phyloP scores from a whole-genome alignment of 2,888 invertebrate genomes.

The Aplocera efformata region DNA sequence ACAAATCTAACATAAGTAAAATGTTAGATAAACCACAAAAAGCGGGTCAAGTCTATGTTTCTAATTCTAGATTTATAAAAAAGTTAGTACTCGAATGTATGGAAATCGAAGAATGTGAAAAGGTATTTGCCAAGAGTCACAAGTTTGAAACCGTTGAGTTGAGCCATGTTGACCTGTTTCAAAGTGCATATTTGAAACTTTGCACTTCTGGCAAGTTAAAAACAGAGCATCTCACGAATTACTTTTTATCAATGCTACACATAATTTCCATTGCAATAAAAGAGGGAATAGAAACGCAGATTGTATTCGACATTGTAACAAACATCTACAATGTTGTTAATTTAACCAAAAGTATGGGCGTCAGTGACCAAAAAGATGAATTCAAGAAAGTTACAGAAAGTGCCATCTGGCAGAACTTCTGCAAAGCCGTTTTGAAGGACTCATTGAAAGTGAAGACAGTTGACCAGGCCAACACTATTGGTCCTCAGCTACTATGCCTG shows the following conservation, averaged over 20 bases:
- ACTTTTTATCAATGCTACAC: slow-evolving; percentile 78
- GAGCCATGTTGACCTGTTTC: slow-evolving; percentile 79
- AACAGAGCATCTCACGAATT: slow-evolving; percentile 70
- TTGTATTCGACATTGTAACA: slow-evolving; percentile 43
- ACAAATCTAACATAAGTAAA: slow-evolving; percentile 82
- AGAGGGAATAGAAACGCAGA: slow-evolving; percentile 47
- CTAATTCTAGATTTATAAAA: slow-evolving; percentile 79
- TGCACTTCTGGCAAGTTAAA: slow-evolving; percentile 52
- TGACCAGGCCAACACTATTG: slow-evolving; percentile 48
- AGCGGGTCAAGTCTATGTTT: slow-evolving; percentile 82
- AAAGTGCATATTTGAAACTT: slow-evolving; percentile 77
- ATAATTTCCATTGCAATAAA: slow-evolving; percentile 72
- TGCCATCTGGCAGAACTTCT: slow-evolving; percentile 80
- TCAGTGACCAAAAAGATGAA: slow-evolving; percentile 45
- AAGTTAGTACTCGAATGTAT: slow-evolving; percentile 82
- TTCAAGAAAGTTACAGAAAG: slow-evolving; percentile 66
- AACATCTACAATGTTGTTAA: slow-evolving; percentile 55
- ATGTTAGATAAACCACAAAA: slow-evolving; percentile 85
- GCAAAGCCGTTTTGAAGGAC: slow-evolving; percentile 83
- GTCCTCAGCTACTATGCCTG: slow-evolving; percentile 76
- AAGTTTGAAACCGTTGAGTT: slow-evolving; percentile 82
- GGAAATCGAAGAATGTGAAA: slow-evolving; percentile 77
- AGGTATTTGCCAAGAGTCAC: slow-evolving; percentile 79
- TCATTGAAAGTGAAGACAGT: slow-evolving; percentile 77
- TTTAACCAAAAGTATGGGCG: slow-evolving; percentile 48